phyloP scores from a whole-genome alignment of 92 coral and sea anemone genomes.

The Hydrozoanthus gracilis region DNA sequence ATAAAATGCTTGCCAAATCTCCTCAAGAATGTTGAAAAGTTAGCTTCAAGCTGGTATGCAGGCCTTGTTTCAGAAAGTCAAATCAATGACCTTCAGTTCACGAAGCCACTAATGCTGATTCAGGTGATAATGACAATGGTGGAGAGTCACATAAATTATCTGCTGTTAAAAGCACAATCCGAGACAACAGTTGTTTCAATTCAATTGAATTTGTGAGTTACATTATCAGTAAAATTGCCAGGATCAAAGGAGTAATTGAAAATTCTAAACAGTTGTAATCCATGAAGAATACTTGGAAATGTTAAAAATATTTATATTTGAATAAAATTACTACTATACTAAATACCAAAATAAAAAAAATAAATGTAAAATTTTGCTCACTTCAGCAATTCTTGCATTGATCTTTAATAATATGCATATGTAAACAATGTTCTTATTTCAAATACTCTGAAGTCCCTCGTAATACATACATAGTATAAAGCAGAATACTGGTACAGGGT shows the following conservation, averaged over 20 bases:
- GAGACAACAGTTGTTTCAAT: slow-evolving; percentile 13
- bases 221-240: neutral
- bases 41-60: slow-evolving; percentile 27
- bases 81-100: neutral
- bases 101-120: neutral
- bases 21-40: slow-evolving; percentile 27
- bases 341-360: too few relatives aligned
- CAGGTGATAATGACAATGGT: slow-evolving; percentile 2
- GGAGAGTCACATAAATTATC: neutral
- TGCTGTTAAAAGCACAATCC: slow-evolving; percentile 12
- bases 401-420: too few relatives aligned
- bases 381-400: too few relatives aligned
- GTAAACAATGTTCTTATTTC: too few relatives aligned
- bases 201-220: neutral
- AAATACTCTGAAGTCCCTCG: too few relatives aligned
- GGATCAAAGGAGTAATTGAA: slow-evolving; percentile 14
- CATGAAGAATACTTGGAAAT: neutral
- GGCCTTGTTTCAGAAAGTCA: slow-evolving; percentile 27
- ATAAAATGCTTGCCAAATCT: slow-evolving; percentile 28
- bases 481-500: too few relatives aligned
- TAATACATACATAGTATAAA: too few relatives aligned
- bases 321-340: too few relatives aligned
- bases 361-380: too few relatives aligned
- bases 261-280: neutral
- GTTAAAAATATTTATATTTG: too few relatives aligned